A percentile compares a stretch with the other conserved stretches of the same genome.
Evolutionary conservation across 2,113 vertebrate genomes (phyloP).

Genomic region (Cisticola juncidis): DNA sequence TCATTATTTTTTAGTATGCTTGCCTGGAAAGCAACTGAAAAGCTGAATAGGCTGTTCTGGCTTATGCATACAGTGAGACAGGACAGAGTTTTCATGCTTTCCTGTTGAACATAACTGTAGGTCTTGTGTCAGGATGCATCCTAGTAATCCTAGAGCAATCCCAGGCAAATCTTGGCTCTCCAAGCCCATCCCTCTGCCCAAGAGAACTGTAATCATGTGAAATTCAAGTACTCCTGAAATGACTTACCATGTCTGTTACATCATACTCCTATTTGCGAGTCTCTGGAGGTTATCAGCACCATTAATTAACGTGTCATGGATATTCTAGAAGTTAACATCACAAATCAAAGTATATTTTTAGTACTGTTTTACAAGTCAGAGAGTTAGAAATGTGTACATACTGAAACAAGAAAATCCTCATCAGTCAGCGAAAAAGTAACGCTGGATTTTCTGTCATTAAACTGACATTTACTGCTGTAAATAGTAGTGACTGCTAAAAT

Average conservation of each 20-base stretch:
- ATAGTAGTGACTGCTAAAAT: slow-evolving; percentile 45
- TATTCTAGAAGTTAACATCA: background rate
- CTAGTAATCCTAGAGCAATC: background rate
- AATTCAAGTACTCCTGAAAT: slow-evolving; percentile 14
- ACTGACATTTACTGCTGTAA: slow-evolving; percentile 42
- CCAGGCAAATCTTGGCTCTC: background rate
- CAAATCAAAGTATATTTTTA: background rate
- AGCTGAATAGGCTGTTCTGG: background rate
- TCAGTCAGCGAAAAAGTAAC: background rate
- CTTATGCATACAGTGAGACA: background rate
- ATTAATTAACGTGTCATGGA: background rate
- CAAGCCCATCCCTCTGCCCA: background rate
- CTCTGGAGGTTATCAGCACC: background rate
- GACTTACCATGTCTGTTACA: background rate
- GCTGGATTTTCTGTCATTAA: slow-evolving; percentile 16
- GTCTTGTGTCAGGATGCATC: background rate
- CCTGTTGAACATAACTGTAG: background rate
- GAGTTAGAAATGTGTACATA: background rate
- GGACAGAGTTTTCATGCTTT: background rate
- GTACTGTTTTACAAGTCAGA: background rate
- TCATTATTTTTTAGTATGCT: background rate
- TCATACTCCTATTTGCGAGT: background rate
- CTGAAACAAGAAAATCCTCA: background rate
- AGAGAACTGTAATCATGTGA: background rate
- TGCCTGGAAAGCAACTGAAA: background rate